Conservation (phyloP, 1,140 invertebrate species). For the Pseudachorutes palmiensis region DNA sequence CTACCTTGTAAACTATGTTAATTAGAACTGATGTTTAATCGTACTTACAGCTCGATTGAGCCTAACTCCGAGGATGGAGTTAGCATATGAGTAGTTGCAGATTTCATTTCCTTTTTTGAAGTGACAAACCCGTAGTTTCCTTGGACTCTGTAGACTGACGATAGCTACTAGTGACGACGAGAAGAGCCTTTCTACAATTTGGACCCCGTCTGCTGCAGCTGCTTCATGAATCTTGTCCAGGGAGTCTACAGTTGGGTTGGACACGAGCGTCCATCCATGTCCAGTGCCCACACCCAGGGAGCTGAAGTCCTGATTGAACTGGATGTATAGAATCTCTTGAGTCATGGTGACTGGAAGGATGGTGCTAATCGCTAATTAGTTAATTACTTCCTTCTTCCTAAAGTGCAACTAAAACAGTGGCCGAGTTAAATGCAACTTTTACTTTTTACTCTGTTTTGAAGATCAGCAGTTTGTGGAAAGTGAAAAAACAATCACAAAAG, state of each 20-base stretch:
- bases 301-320: slow-evolving; percentile 38
- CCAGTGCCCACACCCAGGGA: slow-evolving; percentile 34
- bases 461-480: neutral
- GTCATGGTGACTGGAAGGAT: slow-evolving; percentile 4
- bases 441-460: neutral
- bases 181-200: slow-evolving; percentile 90
- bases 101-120: slow-evolving; percentile 98
- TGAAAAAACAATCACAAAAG: neutral
- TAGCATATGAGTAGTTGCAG: slow-evolving; percentile 96
- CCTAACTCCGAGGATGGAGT: slow-evolving; percentile 92
- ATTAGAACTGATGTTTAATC: too few species aligned
- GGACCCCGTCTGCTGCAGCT: slow-evolving; percentile 74
- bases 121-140: slow-evolving; percentile 92
- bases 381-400: neutral
- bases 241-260: slow-evolving; percentile 23
- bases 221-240: slow-evolving; percentile 35
- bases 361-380: neutral
- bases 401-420: neutral
- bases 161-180: slow-evolving; percentile 93
- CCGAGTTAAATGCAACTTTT: neutral
- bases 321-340: slow-evolving; percentile 33
- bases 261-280: slow-evolving; percentile 35
- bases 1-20: too few species aligned
- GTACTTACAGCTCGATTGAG: slow-evolving; percentile 83
- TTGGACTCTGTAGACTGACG: slow-evolving; percentile 80